Evolutionary conservation across 2,797 vertebrate species (phyloP).

Genomic region (Octomys mimax): DNA sequence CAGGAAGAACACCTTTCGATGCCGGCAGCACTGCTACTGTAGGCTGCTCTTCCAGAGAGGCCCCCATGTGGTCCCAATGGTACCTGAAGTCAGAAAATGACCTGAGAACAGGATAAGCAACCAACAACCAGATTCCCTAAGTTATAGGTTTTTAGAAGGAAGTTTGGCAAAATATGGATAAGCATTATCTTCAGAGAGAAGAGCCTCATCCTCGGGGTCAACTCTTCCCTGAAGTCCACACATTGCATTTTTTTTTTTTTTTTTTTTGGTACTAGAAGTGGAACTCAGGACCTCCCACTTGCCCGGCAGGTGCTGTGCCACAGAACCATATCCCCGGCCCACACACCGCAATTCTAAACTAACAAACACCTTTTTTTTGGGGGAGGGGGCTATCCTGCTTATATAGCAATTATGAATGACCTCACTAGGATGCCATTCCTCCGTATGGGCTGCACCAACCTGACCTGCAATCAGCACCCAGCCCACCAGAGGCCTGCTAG

Average conservation of each 20-base stretch:
- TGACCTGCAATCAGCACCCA: not conserved
- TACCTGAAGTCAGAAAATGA: not conserved
- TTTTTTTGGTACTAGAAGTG: no score
- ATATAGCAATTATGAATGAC: not conserved
- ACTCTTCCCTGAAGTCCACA: accelerated
- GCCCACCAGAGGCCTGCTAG: not conserved
- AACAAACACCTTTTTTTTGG: not conserved
- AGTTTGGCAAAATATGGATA: not conserved
- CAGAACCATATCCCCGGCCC: not conserved
- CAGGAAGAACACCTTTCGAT: not conserved
- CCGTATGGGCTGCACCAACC: not conserved
- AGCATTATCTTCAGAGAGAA: not conserved
- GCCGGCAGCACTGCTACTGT: not conserved
- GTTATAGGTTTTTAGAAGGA: not conserved
- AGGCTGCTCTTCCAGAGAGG: not conserved
- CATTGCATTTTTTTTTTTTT: not conserved
- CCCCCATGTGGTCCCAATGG: not conserved
- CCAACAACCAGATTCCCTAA: not conserved
- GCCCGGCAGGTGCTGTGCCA: no score
- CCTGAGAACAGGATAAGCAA: not conserved
- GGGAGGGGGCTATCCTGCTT: not conserved
- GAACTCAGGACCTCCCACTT: no score
- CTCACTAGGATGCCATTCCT: not conserved
- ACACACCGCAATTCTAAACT: not conserved
- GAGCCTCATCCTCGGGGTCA: not conserved